Conservation (phyloP, 2,797 vertebrate species). For the Cyprinodon diabolis region DNA sequence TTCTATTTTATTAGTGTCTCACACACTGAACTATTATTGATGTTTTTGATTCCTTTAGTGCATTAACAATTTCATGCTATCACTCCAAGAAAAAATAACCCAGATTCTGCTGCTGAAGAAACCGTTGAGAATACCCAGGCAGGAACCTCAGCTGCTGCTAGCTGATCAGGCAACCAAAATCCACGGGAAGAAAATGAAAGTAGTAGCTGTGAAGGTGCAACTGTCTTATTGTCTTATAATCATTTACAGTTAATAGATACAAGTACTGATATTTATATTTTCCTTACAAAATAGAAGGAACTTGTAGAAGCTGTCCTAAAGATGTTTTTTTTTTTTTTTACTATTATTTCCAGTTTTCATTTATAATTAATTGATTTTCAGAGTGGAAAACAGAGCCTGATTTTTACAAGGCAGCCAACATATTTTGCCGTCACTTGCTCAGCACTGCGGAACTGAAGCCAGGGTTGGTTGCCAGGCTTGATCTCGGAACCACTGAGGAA, state of each 20-base stretch:
- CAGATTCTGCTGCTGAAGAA: constrained; percentile 1
- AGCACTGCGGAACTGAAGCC: background rate
- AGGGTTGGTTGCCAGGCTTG: constrained; percentile 12
- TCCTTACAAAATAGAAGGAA: no score
- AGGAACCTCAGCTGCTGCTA: constrained; percentile 5
- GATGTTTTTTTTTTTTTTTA: background rate
- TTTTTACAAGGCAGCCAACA: background rate
- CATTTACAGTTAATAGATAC: no score
- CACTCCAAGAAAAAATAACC: background rate
- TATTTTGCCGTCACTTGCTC: background rate
- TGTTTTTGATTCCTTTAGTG: background rate
- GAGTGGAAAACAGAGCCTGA: constrained; percentile 8
- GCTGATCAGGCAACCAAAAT: background rate
- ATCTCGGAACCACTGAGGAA: constrained; percentile 1
- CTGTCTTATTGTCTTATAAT: no score
- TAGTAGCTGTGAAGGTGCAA: no score
- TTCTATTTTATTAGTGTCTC: background rate
- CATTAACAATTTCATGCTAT: background rate
- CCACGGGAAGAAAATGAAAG: background rate
- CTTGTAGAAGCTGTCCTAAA: no score
- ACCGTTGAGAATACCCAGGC: background rate
- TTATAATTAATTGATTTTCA: background rate
- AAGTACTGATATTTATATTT: no score
- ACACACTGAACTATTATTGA: background rate
- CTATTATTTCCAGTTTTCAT: background rate